phyloP scores from a whole-genome alignment of 1,140 invertebrate species.

The Bombus ignitus region DNA sequence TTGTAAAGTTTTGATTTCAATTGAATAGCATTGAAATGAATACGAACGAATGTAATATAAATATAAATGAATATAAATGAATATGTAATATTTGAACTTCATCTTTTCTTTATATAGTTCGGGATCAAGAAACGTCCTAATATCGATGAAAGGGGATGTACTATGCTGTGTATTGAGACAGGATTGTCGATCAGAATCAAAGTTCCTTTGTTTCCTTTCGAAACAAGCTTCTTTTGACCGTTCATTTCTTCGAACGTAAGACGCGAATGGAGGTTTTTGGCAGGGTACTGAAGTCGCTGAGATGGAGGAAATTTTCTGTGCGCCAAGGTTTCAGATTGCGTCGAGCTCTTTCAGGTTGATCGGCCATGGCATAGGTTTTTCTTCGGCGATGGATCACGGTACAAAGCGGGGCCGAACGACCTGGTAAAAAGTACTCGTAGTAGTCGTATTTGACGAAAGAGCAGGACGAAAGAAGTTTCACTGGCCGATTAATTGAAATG shows the following conservation, averaged over 20 bases:
- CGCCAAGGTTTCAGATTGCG: slow-evolving; percentile 56
- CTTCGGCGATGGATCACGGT: slow-evolving; percentile 40
- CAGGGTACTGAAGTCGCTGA: slow-evolving; percentile 41
- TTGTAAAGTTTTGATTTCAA: too few species aligned
- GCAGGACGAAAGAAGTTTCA: neutral
- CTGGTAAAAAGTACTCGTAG: slow-evolving; percentile 40
- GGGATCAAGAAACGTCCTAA: neutral
- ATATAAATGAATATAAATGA: too few species aligned
- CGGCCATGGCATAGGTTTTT: slow-evolving; percentile 47
- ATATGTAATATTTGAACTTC: too few species aligned
- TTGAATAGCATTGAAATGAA: too few species aligned
- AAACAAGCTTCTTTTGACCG: slow-evolving; percentile 38
- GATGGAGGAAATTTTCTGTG: slow-evolving; percentile 51
- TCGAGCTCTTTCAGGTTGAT: slow-evolving; percentile 54
- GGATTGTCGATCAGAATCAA: neutral
- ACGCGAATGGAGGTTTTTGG: slow-evolving; percentile 45
- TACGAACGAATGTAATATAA: too few species aligned
- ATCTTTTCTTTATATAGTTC: too few species aligned
- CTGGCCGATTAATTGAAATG: slow-evolving; percentile 37
- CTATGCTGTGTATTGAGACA: neutral
- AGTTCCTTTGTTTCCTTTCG: slow-evolving; percentile 9
- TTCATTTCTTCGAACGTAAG: slow-evolving; percentile 30
- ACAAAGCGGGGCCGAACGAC: slow-evolving; percentile 48
- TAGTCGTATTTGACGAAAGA: too few species aligned
- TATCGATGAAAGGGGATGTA: neutral